Base-by-base conservation (phyloP, 1,140 invertebrate genomes). In the Anastrepha obliqua region DNA sequence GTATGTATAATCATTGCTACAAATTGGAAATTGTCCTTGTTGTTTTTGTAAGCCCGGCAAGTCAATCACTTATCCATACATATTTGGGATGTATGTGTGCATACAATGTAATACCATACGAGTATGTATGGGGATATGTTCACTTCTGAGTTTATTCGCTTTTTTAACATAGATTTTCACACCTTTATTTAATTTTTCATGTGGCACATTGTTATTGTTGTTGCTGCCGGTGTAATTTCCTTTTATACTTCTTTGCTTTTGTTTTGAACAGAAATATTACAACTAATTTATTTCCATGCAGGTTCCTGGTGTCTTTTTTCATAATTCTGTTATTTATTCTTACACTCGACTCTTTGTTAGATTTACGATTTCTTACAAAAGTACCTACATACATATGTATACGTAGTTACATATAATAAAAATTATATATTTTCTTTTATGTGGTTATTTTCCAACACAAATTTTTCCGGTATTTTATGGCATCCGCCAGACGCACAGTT, bases 401-500 rank as follows among this genome's bases (percentile, higher is more conserved):
- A 62, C 60, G 60, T 62, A n/a, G 8, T 62, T 62, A 62, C 60
- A 15, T 81, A 51, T 55, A 20, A 81, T 55, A 81, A 81, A 81
- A 81, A 81, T 81, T 20, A 20, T 81, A 81, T 81, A 81, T 81
- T 47, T 17, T 55, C 15, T 81, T 81, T 81, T 81, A 81, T 81
- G 55, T 81, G 74, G 13, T 55, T 81, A 55, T 81, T 81, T 81
- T 81, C 17, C 74, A 81, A 20, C 74, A 81, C 74, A 81, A 81
- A 81, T 81, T 81, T 81, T 81, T 81, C 47, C 47, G 67, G 74
- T 81, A 81, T 81, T 81, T 81, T 81, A 81, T 81, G 74, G 74
- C 74, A 81, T 81, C 74, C 74, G 74, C 74, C 74, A 81, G 74
- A 55, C 47, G 74, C 74, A 58, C 47, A 81, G 74, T 81, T 81